phyloP scores from a whole-genome alignment of 2,113 vertebrate species.

The Lepisosteus osseus region DNA sequence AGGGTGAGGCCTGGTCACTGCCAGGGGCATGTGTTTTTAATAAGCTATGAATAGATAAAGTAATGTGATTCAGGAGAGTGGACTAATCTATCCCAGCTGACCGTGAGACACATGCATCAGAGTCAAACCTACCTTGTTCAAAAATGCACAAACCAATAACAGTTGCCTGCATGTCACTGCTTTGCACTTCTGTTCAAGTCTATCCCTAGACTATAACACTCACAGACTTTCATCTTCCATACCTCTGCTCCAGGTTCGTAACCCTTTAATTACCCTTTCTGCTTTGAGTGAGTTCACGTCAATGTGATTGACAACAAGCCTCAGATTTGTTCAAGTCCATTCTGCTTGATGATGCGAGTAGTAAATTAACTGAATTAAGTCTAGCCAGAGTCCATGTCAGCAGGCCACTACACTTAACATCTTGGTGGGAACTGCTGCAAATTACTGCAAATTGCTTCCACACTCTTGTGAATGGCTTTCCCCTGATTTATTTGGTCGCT shows the following conservation, averaged over 20 bases:
- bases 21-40: conserved; percentile 22
- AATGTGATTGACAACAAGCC: too few species aligned
- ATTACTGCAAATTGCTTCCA: conserved; percentile 41
- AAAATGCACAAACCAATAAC: conserved; percentile 12
- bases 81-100: not conserved
- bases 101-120: conserved; percentile 12
- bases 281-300: too few species aligned
- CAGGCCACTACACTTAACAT: conserved; percentile 31
- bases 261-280: not conserved
- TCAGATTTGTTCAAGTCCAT: too few species aligned
- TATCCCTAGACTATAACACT: not conserved
- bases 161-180: conserved; percentile 10
- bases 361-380: too few species aligned
- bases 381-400: not conserved
- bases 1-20: not conserved
- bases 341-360: too few species aligned
- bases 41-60: conserved; percentile 17
- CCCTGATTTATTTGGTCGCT: conserved; percentile 34
- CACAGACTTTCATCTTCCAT: not conserved
- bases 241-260: not conserved
- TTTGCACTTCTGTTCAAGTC: not conserved
- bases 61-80: conserved; percentile 20
- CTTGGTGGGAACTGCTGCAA: conserved; percentile 39
- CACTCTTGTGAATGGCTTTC: conserved; percentile 24
- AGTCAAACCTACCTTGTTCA: conserved; percentile 4